These are phyloP conservation scores for Heterochromis multidens DNA, from an alignment of 2,113 vertebrate species.

Conservation along the genomic window DNA sequence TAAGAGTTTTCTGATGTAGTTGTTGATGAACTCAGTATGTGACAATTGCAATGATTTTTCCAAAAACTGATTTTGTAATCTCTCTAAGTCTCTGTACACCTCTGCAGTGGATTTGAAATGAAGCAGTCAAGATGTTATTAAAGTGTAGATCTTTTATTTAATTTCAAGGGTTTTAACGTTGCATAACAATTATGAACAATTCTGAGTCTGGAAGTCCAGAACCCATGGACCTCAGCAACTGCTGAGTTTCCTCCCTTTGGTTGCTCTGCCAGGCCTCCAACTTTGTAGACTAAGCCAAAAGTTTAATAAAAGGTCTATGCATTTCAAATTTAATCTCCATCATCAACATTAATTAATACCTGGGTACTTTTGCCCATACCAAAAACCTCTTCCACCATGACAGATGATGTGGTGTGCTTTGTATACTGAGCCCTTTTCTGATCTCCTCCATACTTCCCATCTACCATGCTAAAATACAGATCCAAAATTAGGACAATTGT, in stretches of 20 bases:
- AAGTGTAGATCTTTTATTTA: not conserved
- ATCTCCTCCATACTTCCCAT: not conserved
- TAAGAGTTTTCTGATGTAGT: not conserved
- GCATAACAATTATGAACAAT: not conserved
- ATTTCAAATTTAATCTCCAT: not conserved
- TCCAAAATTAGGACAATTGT: not conserved
- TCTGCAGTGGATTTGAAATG: not conserved
- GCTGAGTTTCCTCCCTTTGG: not conserved
- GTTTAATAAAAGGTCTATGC: not conserved
- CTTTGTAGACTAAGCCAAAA: too few relatives aligned
- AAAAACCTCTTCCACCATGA: not conserved
- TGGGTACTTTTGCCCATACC: not conserved
- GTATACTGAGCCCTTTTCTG: not conserved
- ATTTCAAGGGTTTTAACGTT: not conserved
- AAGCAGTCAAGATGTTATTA: not conserved
- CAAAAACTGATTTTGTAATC: not conserved
- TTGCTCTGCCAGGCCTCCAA: not conserved
- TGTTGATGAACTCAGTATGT: not conserved
- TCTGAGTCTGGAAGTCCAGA: not conserved
- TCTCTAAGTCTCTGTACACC: not conserved
- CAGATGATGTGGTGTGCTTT: not conserved
- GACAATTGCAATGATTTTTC: not conserved
- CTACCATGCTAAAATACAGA: not conserved
- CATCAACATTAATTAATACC: not conserved
- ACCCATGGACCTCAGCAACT: not conserved